These are phyloP conservation scores for Phragmatobia fuliginosa DNA, from an alignment of 2,888 invertebrate genomes.

Conservation along the genomic window DNA sequence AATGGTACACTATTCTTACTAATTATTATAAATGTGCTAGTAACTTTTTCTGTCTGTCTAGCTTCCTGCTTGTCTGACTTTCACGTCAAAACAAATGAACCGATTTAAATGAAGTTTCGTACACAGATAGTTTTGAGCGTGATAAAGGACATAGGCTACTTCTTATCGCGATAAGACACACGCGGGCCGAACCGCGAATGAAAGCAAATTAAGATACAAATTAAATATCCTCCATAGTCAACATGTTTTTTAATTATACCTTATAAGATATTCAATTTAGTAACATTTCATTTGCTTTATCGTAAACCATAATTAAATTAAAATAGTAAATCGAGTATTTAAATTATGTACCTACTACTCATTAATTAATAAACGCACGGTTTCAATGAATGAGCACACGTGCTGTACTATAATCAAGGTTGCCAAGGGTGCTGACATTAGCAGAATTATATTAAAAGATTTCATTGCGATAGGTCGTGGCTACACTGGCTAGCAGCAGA, in stretches of 20 bases:
- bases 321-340: neutral
- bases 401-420: slow-evolving; percentile 35
- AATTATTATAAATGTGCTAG: no score
- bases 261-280: neutral
- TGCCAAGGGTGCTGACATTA: slow-evolving; percentile 53
- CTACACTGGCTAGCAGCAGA: slow-evolving; percentile 25
- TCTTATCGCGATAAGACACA: no score
- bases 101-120: no score
- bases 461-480: slow-evolving; percentile 44
- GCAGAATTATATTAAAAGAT: slow-evolving; percentile 39
- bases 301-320: neutral
- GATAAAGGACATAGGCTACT: no score
- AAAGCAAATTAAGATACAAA: no score
- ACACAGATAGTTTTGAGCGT: no score
- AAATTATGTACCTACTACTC: neutral
- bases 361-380: slow-evolving; percentile 31
- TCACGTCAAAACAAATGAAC: no score
- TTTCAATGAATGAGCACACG: slow-evolving; percentile 30
- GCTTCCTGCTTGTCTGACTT: no score
- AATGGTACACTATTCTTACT: no score
- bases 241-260: neutral
- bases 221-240: neutral
- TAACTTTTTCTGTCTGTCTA: no score
- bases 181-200: no score
- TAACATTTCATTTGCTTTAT: neutral